phyloP scores from a whole-genome alignment of 2,888 invertebrate genomes.

The Microlaimidae sp. region DNA sequence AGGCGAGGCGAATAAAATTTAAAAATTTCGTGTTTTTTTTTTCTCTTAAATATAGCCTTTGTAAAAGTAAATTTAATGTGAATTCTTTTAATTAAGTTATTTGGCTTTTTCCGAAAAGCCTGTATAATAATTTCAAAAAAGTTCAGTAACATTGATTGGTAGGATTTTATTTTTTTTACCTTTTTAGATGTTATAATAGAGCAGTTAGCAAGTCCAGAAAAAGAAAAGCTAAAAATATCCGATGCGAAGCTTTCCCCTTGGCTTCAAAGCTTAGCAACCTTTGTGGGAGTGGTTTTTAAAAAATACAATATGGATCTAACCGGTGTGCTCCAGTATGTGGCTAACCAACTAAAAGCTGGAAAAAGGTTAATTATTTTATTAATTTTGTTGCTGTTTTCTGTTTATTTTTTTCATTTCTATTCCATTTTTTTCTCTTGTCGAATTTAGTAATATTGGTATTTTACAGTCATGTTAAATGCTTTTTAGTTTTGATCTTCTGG shows the following conservation, averaged over 20 bases:
- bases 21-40: no score
- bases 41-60: no score
- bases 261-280: conserved; percentile 59
- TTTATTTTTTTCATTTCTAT: no score
- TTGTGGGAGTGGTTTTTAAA: conserved; percentile 87
- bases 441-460: no score
- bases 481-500: conserved; percentile 60
- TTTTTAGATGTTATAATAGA: conserved; percentile 69
- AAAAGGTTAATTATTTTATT: no score
- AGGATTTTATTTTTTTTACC: conserved; percentile 5
- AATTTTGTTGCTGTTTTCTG: no score
- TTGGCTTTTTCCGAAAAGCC: no score
- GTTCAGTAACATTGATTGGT: not conserved
- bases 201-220: conserved; percentile 57
- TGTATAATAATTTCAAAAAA: no score
- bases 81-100: not conserved
- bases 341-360: conserved; percentile 84
- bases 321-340: conserved; percentile 84
- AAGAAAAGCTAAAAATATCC: conserved; percentile 59
- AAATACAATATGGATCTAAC: conserved; percentile 90
- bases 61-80: no score
- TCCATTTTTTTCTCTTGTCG: no score
- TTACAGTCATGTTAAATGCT: no score
- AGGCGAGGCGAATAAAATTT: no score
- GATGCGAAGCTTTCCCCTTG: conserved; percentile 64